Evolutionary conservation across 1,140 invertebrate species (phyloP).

Genomic region (Charaxes varanes): DNA sequence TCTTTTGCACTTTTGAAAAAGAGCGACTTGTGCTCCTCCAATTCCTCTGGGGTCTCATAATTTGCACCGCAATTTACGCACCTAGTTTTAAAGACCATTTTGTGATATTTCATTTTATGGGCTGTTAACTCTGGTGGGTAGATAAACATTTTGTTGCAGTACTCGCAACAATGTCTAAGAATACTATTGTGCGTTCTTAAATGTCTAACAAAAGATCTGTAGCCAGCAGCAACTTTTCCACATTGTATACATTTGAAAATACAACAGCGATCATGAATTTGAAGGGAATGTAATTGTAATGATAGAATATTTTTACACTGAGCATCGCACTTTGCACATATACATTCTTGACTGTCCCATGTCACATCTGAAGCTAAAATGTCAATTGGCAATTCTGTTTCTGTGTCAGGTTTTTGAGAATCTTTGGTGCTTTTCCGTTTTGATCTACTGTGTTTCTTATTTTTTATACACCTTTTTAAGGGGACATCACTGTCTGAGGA

Average conservation of each 20-base stretch:
- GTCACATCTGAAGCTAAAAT: conserved; percentile 24
- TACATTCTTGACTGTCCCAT: conserved; percentile 55
- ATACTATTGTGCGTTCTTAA: conserved; percentile 42
- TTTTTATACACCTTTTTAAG: conserved; percentile 29
- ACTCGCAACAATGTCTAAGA: conserved; percentile 52
- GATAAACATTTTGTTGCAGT: conserved; percentile 46
- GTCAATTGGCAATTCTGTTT: conserved; percentile 21
- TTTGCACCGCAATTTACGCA: conserved; percentile 47
- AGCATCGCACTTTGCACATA: conserved; percentile 56
- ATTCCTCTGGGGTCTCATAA: conserved; percentile 40
- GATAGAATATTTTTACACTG: conserved; percentile 51
- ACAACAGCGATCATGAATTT: conserved; percentile 55
- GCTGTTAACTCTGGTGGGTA: conserved; percentile 33
- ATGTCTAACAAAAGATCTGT: conserved; percentile 47
- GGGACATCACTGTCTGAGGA: conserved; percentile 48
- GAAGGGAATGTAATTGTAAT: conserved; percentile 47
- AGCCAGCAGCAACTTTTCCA: conserved; percentile 37
- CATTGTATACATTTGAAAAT: conserved; percentile 55
- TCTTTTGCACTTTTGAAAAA: conserved; percentile 32
- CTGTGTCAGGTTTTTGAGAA: conserved; percentile 1
- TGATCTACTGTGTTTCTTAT: conserved; percentile 39
- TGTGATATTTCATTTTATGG: conserved; percentile 40
- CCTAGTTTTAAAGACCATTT: conserved; percentile 29
- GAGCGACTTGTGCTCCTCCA: conserved; percentile 46
- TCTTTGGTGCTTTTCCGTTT: conserved; percentile 26